phyloP scores from a whole-genome alignment of 2,797 vertebrate species.

The Emydoidea blandingii region DNA sequence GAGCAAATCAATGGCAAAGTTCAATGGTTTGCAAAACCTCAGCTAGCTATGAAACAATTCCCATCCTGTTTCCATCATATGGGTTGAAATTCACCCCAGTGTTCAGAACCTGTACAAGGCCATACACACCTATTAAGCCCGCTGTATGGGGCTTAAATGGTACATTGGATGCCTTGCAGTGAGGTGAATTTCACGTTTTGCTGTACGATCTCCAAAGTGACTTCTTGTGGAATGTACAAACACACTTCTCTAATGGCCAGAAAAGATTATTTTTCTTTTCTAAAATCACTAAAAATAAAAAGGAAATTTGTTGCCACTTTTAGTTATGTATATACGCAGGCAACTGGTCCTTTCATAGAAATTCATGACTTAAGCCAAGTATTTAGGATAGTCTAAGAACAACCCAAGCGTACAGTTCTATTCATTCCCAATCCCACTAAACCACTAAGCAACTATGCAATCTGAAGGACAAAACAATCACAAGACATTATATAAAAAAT shows the following conservation, averaged over 20 bases:
- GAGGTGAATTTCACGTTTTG: background rate
- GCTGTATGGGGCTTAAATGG: background rate
- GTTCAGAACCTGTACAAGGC: background rate
- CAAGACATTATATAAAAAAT: background rate
- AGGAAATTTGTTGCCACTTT: background rate
- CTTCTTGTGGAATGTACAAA: background rate
- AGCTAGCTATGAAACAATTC: background rate
- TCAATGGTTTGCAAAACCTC: background rate
- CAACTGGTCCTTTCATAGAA: background rate
- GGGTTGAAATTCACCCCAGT: background rate
- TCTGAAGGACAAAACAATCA: background rate
- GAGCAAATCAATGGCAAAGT: background rate
- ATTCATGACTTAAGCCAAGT: background rate
- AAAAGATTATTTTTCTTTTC: background rate
- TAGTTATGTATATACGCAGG: background rate
- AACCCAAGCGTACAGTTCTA: background rate
- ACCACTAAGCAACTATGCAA: background rate
- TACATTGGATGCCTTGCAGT: background rate
- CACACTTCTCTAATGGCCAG: background rate
- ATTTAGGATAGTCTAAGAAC: rapidly evolving
- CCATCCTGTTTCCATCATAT: background rate
- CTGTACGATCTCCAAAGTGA: background rate
- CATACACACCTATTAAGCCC: background rate
- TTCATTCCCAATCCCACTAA: rapidly evolving
- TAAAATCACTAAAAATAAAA: background rate